Evolutionary conservation across 2,888 invertebrate species (phyloP).

Genomic region (Mesoligia furuncula): DNA sequence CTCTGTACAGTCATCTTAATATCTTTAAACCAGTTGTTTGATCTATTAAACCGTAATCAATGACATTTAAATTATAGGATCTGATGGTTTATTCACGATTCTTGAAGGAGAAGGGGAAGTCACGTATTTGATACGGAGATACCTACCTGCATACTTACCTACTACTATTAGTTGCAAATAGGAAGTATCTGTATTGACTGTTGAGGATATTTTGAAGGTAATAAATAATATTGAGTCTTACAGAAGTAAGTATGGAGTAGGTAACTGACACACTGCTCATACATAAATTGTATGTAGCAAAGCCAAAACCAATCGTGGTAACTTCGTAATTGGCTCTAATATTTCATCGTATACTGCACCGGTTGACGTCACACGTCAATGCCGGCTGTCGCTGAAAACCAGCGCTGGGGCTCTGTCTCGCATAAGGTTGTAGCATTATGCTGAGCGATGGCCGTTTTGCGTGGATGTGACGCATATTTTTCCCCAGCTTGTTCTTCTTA

Average conservation of each 20-base stretch:
- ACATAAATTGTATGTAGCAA: background rate
- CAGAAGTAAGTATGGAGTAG: background rate
- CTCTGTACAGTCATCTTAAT: constrained; percentile 45
- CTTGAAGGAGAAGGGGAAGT: constrained; percentile 51
- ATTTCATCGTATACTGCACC: background rate
- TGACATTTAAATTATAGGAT: constrained; percentile 37
- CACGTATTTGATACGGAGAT: constrained; percentile 36
- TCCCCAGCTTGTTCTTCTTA: background rate
- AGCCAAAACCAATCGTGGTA: background rate
- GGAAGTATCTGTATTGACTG: background rate
- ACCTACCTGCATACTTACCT: background rate
- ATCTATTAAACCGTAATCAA: constrained; percentile 58
- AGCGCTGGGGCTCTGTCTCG: background rate
- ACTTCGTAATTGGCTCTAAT: background rate
- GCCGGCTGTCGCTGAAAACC: background rate
- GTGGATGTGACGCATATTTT: background rate
- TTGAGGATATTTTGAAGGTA: constrained; percentile 2
- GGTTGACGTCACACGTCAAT: background rate
- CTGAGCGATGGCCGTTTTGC: background rate
- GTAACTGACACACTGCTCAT: background rate
- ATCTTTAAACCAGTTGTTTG: constrained; percentile 32
- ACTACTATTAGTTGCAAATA: background rate
- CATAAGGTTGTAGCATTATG: background rate
- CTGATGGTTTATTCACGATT: constrained; percentile 50
- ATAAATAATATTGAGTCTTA: background rate